A percentile compares a stretch with the other conserved stretches of the same genome.
Conservation (phyloP, 2,797 vertebrate species). For the Epinephelus awoara region DNA sequence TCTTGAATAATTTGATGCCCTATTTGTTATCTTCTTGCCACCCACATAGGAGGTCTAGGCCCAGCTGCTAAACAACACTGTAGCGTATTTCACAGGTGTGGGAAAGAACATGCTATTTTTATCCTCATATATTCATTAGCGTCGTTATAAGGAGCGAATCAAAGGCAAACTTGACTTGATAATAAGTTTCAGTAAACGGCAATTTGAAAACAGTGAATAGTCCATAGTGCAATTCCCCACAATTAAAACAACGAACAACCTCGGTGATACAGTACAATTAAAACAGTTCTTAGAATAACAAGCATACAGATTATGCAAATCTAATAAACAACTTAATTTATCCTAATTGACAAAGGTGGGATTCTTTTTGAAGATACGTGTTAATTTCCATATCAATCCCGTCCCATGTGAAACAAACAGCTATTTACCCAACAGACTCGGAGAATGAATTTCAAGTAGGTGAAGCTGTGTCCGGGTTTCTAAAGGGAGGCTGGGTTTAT, state of each 20-base stretch:
- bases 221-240: constrained; percentile 60
- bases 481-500: constrained; percentile 26
- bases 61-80: constrained; percentile 19
- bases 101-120: constrained; percentile 43
- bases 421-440: constrained; percentile 60
- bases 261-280: constrained; percentile 65
- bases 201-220: constrained; percentile 76
- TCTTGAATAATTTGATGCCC: constrained; percentile 44
- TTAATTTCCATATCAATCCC: constrained; percentile 78
- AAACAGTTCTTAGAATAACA: constrained; percentile 73
- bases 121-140: constrained; percentile 45
- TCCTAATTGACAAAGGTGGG: constrained; percentile 83
- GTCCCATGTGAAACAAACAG: constrained; percentile 72
- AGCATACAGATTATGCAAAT: constrained; percentile 77
- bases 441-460: constrained; percentile 58
- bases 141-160: constrained; percentile 51
- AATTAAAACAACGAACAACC: constrained; percentile 75
- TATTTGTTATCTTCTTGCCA: constrained; percentile 47
- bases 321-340: constrained; percentile 76
- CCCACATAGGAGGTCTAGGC: constrained; percentile 31
- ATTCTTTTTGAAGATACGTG: constrained; percentile 74
- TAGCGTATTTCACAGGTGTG: constrained; percentile 57
- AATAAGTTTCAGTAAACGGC: constrained; percentile 71
- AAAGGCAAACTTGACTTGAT: constrained; percentile 73
- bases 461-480: constrained; percentile 46